A percentile compares a stretch with the other conserved stretches of the same genome.
Conservation (phyloP, 2,113 vertebrate species). For the Alligator sinensis region DNA sequence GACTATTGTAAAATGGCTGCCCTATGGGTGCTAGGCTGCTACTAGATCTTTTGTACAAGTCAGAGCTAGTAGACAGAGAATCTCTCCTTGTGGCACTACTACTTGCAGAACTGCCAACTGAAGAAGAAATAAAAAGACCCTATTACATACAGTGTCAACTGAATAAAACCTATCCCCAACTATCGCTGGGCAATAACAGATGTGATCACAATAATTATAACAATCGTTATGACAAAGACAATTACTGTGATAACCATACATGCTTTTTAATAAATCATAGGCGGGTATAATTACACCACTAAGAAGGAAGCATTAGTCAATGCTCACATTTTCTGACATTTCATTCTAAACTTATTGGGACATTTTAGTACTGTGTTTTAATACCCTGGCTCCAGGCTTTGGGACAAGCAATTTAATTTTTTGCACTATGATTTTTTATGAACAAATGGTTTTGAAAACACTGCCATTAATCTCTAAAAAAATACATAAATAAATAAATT, state of each 20-base stretch:
- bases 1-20: slow-evolving; percentile 97
- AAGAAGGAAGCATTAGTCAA: slow-evolving; percentile 66
- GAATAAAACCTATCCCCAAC: slow-evolving; percentile 86
- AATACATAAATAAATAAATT: slow-evolving; percentile 13
- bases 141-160: slow-evolving; percentile 87
- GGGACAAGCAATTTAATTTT: slow-evolving; percentile 29
- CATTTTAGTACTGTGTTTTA: slow-evolving; percentile 64
- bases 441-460: slow-evolving; percentile 35
- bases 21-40: slow-evolving; percentile 97
- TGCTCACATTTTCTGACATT: slow-evolving; percentile 70
- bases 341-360: slow-evolving; percentile 68
- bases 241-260: slow-evolving; percentile 84
- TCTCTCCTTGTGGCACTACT: slow-evolving; percentile 96
- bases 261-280: slow-evolving; percentile 78
- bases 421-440: slow-evolving; percentile 31
- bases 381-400: slow-evolving; percentile 70
- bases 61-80: slow-evolving; percentile 94
- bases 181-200: slow-evolving; percentile 84
- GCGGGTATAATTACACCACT: slow-evolving; percentile 81
- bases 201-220: slow-evolving; percentile 84
- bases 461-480: slow-evolving; percentile 30
- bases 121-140: slow-evolving; percentile 81
- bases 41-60: slow-evolving; percentile 96
- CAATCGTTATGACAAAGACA: slow-evolving; percentile 81
- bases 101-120: slow-evolving; percentile 96